These are phyloP conservation scores for Mobula hypostoma DNA, from an alignment of 2,113 vertebrate species.

Conservation along the genomic window DNA sequence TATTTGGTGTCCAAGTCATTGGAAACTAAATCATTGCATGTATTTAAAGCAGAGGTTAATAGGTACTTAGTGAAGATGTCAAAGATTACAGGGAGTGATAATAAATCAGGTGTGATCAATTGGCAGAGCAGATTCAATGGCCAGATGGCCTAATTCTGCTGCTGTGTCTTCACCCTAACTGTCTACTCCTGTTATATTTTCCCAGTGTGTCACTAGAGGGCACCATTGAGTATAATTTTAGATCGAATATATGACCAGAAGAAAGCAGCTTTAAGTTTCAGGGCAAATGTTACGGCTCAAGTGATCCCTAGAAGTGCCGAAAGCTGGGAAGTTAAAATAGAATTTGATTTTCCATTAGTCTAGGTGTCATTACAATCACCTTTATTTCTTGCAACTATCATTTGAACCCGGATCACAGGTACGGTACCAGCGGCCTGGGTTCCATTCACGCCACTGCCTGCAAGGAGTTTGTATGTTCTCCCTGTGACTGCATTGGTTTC, in stretches of 20 bases:
- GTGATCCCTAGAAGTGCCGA: neutral
- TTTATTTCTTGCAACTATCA: neutral
- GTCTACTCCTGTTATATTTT: neutral
- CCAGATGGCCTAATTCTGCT: too few relatives aligned
- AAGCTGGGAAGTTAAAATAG: neutral
- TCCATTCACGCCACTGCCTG: too few relatives aligned
- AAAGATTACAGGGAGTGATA: too few relatives aligned
- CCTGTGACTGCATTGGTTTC: too few relatives aligned
- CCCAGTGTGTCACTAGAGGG: constrained; percentile 13
- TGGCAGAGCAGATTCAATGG: too few relatives aligned
- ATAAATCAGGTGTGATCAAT: too few relatives aligned
- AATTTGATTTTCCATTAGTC: neutral
- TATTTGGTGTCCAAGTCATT: neutral
- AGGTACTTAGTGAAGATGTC: too few relatives aligned
- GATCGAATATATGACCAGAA: neutral
- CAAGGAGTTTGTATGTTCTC: too few relatives aligned
- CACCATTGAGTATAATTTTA: neutral
- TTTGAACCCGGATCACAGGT: neutral
- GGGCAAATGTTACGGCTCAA: neutral
- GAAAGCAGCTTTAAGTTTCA: neutral
- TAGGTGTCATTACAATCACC: neutral
- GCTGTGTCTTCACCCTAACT: neutral
- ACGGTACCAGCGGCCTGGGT: too few relatives aligned
- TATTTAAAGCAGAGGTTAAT: too few relatives aligned
- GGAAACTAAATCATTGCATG: too few relatives aligned